Conservation (phyloP, 2,113 vertebrate species). For the Callorhinus ursinus region DNA sequence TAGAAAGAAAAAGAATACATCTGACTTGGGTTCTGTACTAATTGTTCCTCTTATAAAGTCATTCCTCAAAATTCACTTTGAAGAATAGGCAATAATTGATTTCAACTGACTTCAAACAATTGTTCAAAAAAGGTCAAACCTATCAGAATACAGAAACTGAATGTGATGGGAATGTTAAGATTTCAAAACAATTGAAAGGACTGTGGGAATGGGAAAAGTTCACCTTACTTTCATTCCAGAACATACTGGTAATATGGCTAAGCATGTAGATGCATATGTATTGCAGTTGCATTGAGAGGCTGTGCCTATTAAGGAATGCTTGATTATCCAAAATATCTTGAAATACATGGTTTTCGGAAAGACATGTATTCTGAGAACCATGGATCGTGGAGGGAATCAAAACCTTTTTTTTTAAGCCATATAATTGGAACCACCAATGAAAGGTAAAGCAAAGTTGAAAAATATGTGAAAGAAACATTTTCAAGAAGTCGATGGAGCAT, state of each 20-base stretch:
- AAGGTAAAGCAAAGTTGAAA: slow-evolving; percentile 85
- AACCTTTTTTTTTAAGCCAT: slow-evolving; percentile 65
- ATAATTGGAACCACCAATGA: slow-evolving; percentile 80
- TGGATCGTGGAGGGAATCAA: slow-evolving; percentile 72
- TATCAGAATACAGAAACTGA: slow-evolving; percentile 83
- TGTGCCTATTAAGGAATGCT: slow-evolving; percentile 59
- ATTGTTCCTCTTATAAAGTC: slow-evolving; percentile 91
- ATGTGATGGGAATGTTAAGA: slow-evolving; percentile 85
- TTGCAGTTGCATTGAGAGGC: slow-evolving; percentile 86
- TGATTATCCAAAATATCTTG: slow-evolving; percentile 64
- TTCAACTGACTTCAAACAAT: slow-evolving; percentile 90
- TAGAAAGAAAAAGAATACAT: slow-evolving; percentile 87
- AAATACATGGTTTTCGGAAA: slow-evolving; percentile 69
- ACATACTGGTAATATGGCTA: slow-evolving; percentile 86
- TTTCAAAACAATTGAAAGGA: slow-evolving; percentile 88
- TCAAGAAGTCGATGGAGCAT: neutral
- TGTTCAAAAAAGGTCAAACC: slow-evolving; percentile 88
- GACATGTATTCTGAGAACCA: slow-evolving; percentile 71
- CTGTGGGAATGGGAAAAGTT: slow-evolving; percentile 86
- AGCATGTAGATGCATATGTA: slow-evolving; percentile 89
- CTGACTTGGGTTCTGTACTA: slow-evolving; percentile 89
- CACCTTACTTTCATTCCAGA: slow-evolving; percentile 86
- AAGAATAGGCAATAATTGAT: slow-evolving; percentile 89
- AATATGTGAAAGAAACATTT: slow-evolving; percentile 82
- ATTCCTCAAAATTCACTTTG: slow-evolving; percentile 89